Evolutionary conservation across 2,113 vertebrate species (phyloP).

Genomic region (Neodontobutis hainanensis): DNA sequence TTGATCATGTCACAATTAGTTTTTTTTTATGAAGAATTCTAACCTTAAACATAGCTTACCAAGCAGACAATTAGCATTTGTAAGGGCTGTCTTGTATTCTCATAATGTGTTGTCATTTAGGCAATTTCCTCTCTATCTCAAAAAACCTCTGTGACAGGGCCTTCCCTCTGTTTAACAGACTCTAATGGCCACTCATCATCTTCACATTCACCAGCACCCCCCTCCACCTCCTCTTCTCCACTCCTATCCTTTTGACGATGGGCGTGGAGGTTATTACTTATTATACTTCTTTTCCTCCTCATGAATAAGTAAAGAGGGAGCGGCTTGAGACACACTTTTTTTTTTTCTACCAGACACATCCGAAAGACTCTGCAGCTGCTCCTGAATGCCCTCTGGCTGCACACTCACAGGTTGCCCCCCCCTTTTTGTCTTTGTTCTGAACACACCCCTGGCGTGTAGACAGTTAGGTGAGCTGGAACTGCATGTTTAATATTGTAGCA

Average conservation of each 20-base stretch:
- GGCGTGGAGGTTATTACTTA: constrained; percentile 50
- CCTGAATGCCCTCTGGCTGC: constrained; percentile 48
- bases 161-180: constrained; percentile 39
- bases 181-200: constrained; percentile 7
- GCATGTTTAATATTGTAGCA: constrained; percentile 44
- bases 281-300: constrained; percentile 55
- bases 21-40: too few species aligned
- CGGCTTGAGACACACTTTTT: constrained; percentile 44
- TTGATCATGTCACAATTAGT: too few species aligned
- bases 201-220: background rate
- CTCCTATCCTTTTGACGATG: constrained; percentile 35
- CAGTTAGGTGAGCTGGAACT: constrained; percentile 46
- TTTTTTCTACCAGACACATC: constrained; percentile 42
- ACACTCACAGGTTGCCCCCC: background rate
- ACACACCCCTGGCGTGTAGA: constrained; percentile 44
- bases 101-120: background rate
- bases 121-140: constrained; percentile 14
- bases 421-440: constrained; percentile 41
- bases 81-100: background rate
- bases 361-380: constrained; percentile 59
- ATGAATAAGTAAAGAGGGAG: constrained; percentile 70
- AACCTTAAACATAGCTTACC: too few species aligned
- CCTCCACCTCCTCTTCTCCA: background rate
- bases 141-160: constrained; percentile 11
- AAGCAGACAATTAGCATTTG: too few species aligned